These are phyloP conservation scores for Orthosia gracilis DNA, from an alignment of 2,888 invertebrate genomes.

Conservation along the genomic window DNA sequence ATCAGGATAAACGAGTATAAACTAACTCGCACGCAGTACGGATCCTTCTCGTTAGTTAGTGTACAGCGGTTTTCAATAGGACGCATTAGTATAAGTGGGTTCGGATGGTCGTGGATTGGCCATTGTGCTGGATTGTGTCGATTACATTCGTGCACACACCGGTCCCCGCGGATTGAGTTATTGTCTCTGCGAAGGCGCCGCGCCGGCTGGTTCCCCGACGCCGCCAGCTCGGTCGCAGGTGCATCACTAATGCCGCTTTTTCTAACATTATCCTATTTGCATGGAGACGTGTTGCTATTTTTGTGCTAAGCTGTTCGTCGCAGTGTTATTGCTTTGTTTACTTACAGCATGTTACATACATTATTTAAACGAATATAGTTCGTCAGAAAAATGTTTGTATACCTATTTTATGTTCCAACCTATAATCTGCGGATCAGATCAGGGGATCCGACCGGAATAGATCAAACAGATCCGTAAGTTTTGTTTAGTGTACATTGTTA, in stretches of 20 bases:
- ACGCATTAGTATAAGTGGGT: constrained; percentile 83
- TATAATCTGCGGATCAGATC: too few relatives aligned
- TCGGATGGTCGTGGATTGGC: constrained; percentile 76
- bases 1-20: constrained; percentile 28
- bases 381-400: not conserved
- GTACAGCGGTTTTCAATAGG: constrained; percentile 79
- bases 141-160: constrained; percentile 77
- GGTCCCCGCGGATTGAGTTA: constrained; percentile 80
- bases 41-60: constrained; percentile 77
- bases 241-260: constrained; percentile 66
- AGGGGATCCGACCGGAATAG: too few relatives aligned
- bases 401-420: not conserved
- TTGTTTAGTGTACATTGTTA: not conserved
- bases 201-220: constrained; percentile 59
- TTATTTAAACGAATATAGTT: constrained; percentile 18
- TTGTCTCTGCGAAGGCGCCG: constrained; percentile 75
- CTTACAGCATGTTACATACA: constrained; percentile 14
- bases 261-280: constrained; percentile 57
- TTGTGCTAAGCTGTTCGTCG: constrained; percentile 33
- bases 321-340: constrained; percentile 45
- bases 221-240: constrained; percentile 74
- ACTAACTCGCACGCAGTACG: constrained; percentile 69
- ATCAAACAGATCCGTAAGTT: not conserved
- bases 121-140: constrained; percentile 78
- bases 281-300: constrained; percentile 42